phyloP scores from a whole-genome alignment of 2,113 vertebrate species.

The Piaya cayana region DNA sequence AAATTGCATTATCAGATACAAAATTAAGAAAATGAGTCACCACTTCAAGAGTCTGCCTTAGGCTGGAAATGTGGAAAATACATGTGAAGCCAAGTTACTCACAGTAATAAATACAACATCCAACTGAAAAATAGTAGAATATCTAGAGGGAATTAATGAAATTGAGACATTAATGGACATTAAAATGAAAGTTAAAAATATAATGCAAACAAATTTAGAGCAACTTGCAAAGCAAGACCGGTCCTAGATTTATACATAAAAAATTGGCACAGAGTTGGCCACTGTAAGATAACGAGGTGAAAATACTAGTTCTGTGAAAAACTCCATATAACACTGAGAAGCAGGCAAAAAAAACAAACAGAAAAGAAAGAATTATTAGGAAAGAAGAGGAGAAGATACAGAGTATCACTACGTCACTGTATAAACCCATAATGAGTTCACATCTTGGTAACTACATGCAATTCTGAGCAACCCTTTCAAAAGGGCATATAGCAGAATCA shows the following conservation, averaged over 20 bases:
- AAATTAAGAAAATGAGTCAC: background rate
- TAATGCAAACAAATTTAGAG: background rate
- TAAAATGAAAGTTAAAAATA: background rate
- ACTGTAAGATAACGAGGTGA: background rate
- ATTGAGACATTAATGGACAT: background rate
- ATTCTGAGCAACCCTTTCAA: background rate
- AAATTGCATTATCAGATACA: background rate
- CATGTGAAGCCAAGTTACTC: background rate
- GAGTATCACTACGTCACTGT: background rate
- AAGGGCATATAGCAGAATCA: background rate
- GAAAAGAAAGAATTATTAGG: background rate
- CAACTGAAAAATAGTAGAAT: background rate
- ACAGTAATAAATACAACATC: accelerated
- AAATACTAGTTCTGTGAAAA: background rate
- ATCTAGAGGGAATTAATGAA: background rate
- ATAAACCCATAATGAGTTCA: background rate
- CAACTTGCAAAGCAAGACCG: background rate
- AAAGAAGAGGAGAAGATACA: background rate
- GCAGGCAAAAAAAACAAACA: background rate
- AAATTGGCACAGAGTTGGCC: background rate
- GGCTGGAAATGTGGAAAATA: background rate
- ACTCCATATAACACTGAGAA: background rate
- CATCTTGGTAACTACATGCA: background rate
- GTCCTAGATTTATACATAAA: background rate
- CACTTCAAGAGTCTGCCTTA: background rate